Conservation (phyloP, 2,797 vertebrate genomes). For the Eulemur albifrons region DNA sequence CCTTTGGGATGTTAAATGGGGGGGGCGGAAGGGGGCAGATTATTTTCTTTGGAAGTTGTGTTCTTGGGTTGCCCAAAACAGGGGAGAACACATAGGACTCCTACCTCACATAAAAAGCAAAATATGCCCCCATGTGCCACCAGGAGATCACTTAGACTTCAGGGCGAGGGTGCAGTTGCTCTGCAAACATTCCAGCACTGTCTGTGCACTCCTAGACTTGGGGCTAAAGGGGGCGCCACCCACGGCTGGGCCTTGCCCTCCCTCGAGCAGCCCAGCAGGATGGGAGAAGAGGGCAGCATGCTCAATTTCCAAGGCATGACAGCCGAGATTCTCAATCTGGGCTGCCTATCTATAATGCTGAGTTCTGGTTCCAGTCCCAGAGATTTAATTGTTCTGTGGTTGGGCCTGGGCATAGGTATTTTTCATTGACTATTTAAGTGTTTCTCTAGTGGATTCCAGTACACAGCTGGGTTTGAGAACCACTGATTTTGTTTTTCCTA, state of each 20-base stretch:
- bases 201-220: fast-evolving
- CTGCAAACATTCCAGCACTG: fast-evolving
- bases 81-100: background rate
- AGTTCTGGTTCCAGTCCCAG: background rate
- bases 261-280: fast-evolving
- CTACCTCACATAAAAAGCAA: background rate
- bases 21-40: background rate
- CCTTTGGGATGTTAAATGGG: background rate
- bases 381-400: background rate
- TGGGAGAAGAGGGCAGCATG: background rate
- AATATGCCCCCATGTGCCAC: background rate
- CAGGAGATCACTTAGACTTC: background rate
- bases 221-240: fast-evolving
- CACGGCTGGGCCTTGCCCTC: background rate
- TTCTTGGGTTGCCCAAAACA: constrained; percentile 43
- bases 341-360: background rate
- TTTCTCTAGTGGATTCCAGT: background rate
- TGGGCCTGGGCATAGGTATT: background rate
- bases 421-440: background rate
- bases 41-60: background rate
- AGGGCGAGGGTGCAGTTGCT: fast-evolving
- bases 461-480: background rate
- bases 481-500: background rate
- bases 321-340: background rate
- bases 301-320: fast-evolving